Evolutionary conservation across 2,113 vertebrate species (phyloP), one percentile per base, ranked within the genome.

Genomic region (Brachypteracias leptosomus): DNA sequence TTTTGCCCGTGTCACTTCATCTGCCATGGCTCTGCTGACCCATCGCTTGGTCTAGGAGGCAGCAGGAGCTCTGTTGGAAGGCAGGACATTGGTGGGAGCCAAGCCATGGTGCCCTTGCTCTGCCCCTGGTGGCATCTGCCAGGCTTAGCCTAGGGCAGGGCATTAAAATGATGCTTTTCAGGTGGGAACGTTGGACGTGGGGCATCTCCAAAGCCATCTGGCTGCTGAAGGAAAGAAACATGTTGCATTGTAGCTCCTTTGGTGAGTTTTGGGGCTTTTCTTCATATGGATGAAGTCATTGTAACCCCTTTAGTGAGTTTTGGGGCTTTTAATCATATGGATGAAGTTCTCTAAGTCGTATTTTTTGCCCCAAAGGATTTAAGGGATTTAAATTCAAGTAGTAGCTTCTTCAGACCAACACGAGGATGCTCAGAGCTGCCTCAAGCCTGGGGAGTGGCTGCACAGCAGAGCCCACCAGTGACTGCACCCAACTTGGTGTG

Each of bases 1-100:
- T 88, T 4, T 7, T 36, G 68, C 68, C 63, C 4, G 0, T 7
- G 1, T 16, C 6, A 16, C 46, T 11, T 16, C 2, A 0, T 16
- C 74, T 35, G 40, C 70, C 16, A 1, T 2, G 10, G 67, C 62
- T 44, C 66, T 63, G 62, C 62, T 33, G 57, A 10, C 55, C 73
- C 24, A 1, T 1, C 0, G 0, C 61, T 47, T 24, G 17, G 54
- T 31, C 59, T 52, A 15, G 49, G 57, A 65, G 68, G 85, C 79
- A 38, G 65, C 33, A 8, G 80, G 33, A 88, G 73, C 54, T 40
- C 21, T 11, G 3, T n/a, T 1, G 10, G 57, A 13, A 79, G 71
- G 62, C 78, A 70, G 33, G n/a, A 13, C 33, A 1, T 3, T 7
- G 11, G 4, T 7, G 21, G 63, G n/a, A 55, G 22, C 47, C 17